A percentile compares a stretch with the other conserved stretches of the same genome.
phyloP scores from a whole-genome alignment of 1,140 invertebrate genomes.

The Drosophila tani region DNA sequence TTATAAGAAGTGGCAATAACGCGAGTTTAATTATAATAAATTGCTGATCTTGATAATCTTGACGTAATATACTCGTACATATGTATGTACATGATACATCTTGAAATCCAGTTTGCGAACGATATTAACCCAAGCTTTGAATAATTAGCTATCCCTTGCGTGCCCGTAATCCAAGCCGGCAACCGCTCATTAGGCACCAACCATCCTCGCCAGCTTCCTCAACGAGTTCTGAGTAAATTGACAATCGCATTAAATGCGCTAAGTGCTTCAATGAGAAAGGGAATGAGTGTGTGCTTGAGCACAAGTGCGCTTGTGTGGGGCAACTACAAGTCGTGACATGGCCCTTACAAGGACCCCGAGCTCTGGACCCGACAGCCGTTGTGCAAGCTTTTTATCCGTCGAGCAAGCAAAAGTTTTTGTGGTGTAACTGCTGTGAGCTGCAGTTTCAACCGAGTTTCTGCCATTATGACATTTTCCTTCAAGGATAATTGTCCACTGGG shows the following conservation, averaged over 20 bases:
- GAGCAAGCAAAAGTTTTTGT: slow-evolving; percentile 36
- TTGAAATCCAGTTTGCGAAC: neutral
- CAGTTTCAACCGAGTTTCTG: slow-evolving; percentile 21
- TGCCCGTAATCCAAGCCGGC: neutral
- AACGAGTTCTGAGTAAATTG: slow-evolving; percentile 61
- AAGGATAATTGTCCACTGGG: slow-evolving; percentile 67
- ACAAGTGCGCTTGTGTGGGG: slow-evolving; percentile 12
- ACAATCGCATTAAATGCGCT: slow-evolving; percentile 75
- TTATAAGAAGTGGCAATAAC: too few species aligned
- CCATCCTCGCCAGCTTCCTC: slow-evolving; percentile 3
- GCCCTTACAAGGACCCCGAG: slow-evolving; percentile 35
- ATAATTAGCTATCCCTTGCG: slow-evolving; percentile 7
- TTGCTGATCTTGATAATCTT: neutral
- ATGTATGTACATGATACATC: neutral
- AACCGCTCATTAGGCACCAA: slow-evolving; percentile 48
- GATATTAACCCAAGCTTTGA: slow-evolving; percentile 4
- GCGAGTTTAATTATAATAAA: neutral
- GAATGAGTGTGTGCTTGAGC: slow-evolving; percentile 20
- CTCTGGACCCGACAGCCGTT: slow-evolving; percentile 52
- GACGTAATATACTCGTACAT: neutral
- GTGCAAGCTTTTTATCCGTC: slow-evolving; percentile 43
- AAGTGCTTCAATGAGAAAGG: slow-evolving; percentile 51
- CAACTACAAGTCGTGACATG: slow-evolving; percentile 41
- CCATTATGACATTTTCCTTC: slow-evolving; percentile 61
- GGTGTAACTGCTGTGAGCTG: slow-evolving; percentile 18